Percentiles rank a stretch among this genome's conserved stretches.
These are phyloP conservation scores for Egretta garzetta DNA, from an alignment of 2,113 vertebrate species.

Conservation along the genomic window DNA sequence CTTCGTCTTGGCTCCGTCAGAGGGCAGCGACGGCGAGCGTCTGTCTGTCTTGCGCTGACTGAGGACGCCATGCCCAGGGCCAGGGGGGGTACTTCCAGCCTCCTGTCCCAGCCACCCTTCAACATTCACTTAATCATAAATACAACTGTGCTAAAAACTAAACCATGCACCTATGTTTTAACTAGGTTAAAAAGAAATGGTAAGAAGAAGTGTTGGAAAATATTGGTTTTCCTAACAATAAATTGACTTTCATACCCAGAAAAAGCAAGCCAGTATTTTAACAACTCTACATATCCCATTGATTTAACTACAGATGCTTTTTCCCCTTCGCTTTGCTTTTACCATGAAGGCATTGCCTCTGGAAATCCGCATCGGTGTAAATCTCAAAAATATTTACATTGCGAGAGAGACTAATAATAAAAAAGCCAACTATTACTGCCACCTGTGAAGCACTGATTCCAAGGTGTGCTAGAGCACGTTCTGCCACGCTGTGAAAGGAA, in stretches of 20 bases:
- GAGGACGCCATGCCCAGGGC: background rate
- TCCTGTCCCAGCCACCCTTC: background rate
- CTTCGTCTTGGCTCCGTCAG: fast-evolving
- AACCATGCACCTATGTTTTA: too few relatives aligned
- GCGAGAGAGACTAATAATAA: background rate
- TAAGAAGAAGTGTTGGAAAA: background rate
- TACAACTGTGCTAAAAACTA: background rate
- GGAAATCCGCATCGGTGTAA: fast-evolving
- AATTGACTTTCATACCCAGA: background rate
- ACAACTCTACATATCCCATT: background rate
- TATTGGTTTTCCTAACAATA: background rate
- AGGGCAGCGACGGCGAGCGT: background rate
- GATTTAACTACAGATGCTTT: background rate
- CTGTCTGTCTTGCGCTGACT: fast-evolving
- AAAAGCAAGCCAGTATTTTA: background rate
- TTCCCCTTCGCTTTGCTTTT: background rate
- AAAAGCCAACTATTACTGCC: background rate
- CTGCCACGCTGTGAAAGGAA: background rate
- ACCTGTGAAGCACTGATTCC: background rate
- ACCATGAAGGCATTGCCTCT: background rate
- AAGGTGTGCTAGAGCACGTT: background rate
- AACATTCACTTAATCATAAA: background rate
- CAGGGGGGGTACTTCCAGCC: background rate
- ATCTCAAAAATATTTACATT: background rate
- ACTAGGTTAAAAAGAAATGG: background rate